phyloP scores from a whole-genome alignment of 2,797 vertebrate species.

The Natrix natrix region DNA sequence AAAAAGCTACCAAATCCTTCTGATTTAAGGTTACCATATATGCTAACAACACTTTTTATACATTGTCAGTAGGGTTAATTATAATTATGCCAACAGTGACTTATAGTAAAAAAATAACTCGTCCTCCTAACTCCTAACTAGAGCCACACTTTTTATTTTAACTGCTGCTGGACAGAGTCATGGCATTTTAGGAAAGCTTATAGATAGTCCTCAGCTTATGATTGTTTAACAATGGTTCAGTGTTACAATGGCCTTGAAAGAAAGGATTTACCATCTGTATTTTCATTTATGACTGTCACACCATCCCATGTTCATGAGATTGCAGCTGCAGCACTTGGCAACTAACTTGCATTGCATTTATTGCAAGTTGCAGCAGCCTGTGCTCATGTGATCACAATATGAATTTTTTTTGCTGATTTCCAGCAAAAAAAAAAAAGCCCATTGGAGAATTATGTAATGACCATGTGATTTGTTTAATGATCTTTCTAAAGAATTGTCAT shows the following conservation, averaged over 20 bases:
- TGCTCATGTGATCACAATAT: neutral
- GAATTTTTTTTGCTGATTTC: neutral
- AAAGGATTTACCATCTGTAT: neutral
- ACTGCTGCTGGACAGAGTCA: neutral
- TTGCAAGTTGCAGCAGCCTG: neutral
- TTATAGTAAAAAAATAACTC: neutral
- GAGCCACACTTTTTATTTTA: neutral
- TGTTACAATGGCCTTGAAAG: neutral
- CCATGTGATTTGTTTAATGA: neutral
- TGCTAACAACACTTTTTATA: neutral
- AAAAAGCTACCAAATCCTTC: neutral
- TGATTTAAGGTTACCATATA: neutral
- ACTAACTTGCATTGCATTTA: neutral
- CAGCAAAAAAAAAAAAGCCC: neutral
- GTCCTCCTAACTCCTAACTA: neutral
- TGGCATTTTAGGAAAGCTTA: neutral
- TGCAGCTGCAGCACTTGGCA: neutral
- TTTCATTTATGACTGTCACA: neutral
- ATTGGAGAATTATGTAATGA: neutral
- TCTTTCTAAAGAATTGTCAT: neutral
- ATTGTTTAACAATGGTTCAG: neutral
- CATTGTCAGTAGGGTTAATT: neutral
- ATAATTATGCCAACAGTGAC: conserved; percentile 19
- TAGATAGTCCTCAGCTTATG: neutral
- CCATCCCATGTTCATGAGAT: neutral